Evolutionary conservation across 2,797 vertebrate species (phyloP).

Genomic region (Anas acuta): DNA sequence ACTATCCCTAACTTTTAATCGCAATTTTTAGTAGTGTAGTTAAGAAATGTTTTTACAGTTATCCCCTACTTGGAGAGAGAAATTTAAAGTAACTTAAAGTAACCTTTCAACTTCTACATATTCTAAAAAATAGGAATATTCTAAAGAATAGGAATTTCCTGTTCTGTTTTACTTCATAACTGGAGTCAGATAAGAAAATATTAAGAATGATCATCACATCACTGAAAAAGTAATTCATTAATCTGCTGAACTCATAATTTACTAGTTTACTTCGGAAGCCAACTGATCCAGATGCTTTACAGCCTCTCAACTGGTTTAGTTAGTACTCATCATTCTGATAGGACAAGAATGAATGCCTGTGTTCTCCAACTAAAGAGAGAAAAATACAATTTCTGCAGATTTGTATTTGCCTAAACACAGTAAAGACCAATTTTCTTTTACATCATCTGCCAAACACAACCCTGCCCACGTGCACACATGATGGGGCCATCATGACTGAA

Average conservation of each 20-base stretch:
- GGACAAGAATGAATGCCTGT: neutral
- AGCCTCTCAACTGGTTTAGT: neutral
- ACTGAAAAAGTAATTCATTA: neutral
- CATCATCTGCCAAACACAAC: neutral
- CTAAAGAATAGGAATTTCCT: neutral
- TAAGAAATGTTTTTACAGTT: neutral
- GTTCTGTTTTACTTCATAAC: neutral
- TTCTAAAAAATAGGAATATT: neutral
- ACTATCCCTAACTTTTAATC: neutral
- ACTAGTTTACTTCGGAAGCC: neutral
- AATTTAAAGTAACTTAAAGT: neutral
- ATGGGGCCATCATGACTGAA: neutral
- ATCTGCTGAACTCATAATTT: neutral
- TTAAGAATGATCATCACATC: neutral
- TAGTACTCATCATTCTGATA: neutral
- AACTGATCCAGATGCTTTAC: neutral
- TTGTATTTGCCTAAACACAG: too few species aligned
- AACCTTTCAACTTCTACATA: neutral
- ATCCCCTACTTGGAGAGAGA: neutral
- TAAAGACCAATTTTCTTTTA: neutral
- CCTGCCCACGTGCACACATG: neutral
- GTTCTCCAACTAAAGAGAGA: neutral
- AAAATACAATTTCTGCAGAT: neutral
- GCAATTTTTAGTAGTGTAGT: neutral
- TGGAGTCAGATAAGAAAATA: neutral